A percentile compares a stretch with the other conserved stretches of the same genome.
phyloP scores from a whole-genome alignment of 2,113 vertebrate genomes.

The Buteo buteo region DNA sequence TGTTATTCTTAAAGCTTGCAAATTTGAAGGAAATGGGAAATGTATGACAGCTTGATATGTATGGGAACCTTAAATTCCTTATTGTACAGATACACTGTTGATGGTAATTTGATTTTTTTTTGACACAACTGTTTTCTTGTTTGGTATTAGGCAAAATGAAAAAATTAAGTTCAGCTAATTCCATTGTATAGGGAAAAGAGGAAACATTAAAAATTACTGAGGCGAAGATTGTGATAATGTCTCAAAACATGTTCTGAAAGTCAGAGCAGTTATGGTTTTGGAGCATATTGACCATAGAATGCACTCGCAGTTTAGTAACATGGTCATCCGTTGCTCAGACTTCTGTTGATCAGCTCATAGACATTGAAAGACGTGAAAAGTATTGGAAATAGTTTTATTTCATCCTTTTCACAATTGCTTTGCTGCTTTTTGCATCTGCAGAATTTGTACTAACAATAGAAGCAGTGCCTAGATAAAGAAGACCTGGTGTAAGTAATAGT shows the following conservation, averaged over 20 bases:
- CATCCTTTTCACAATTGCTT: neutral
- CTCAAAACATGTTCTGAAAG: neutral
- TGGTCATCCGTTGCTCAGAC: neutral
- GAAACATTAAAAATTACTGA: neutral
- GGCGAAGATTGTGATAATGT: neutral
- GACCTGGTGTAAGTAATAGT: neutral
- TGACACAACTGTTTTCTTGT: neutral
- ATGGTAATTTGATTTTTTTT: neutral
- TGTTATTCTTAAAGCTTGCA: neutral
- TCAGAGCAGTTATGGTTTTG: neutral
- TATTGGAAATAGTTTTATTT: neutral
- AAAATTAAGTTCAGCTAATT: neutral
- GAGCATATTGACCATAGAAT: neutral
- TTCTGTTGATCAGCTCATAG: neutral
- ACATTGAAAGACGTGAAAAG: neutral
- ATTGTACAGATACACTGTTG: neutral
- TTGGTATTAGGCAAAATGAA: neutral
- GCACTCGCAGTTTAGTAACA: neutral
- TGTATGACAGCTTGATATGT: neutral
- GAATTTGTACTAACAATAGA: neutral
- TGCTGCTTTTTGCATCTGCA: neutral
- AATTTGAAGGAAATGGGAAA: neutral
- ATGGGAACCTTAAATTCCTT: neutral
- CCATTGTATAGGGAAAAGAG: neutral
- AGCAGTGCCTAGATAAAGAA: neutral